phyloP scores from a whole-genome alignment of 2,797 vertebrate species.

The Gadopsis marmoratus region DNA sequence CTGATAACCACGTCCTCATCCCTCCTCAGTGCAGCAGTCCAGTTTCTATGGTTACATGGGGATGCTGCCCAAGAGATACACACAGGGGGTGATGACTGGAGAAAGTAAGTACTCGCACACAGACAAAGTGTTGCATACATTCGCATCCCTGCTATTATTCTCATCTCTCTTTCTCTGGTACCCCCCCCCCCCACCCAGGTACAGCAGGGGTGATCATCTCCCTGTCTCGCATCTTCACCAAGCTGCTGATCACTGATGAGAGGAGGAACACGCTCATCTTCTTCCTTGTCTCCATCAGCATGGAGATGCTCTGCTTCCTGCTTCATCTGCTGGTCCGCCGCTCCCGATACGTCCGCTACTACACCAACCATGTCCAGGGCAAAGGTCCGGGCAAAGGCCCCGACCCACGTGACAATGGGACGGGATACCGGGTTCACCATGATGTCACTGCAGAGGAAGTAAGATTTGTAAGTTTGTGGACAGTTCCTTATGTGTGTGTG shows the following conservation, averaged over 20 bases:
- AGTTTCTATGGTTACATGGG: conserved; percentile 99
- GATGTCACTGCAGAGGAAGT: conserved; percentile 92
- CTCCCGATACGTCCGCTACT: conserved; percentile 91
- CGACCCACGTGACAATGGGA: conserved; percentile 69
- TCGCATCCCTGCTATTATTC: neutral
- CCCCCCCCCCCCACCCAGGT: conserved; percentile 81
- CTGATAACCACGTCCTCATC: conserved; percentile 58
- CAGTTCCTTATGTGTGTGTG: conserved; percentile 6
- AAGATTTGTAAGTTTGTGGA: conserved; percentile 91
- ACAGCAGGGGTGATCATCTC: conserved; percentile 97
- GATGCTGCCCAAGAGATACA: conserved; percentile 98
- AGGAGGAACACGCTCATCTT: conserved; percentile 96
- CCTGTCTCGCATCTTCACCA: conserved; percentile 97
- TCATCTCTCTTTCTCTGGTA: neutral
- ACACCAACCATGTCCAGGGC: conserved; percentile 84
- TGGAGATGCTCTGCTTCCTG: conserved; percentile 95
- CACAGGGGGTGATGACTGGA: conserved; percentile 98
- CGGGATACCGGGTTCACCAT: conserved; percentile 92
- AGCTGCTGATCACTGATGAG: conserved; percentile 92
- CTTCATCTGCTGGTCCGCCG: conserved; percentile 93
- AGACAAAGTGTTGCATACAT: neutral
- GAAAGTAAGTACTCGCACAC: conserved; percentile 90
- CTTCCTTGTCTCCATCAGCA: conserved; percentile 94
- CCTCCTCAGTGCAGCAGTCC: conserved; percentile 96
- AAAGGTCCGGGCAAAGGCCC: conserved; percentile 70